Conservation (phyloP, 2,888 invertebrate genomes). For the Cheilosia impressa region DNA sequence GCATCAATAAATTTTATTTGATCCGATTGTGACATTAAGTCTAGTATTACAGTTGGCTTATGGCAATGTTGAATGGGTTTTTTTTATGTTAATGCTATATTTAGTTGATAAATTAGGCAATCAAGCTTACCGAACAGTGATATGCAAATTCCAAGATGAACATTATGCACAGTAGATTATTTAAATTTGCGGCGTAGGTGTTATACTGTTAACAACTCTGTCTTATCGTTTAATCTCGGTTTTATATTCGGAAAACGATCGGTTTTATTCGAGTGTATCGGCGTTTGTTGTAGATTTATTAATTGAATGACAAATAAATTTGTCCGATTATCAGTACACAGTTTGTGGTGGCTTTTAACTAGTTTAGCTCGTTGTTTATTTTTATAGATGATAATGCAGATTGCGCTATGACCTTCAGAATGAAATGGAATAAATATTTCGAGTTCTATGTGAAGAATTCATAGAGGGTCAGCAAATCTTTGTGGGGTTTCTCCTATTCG, state of each 20-base stretch:
- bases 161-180: background rate
- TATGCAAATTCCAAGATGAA: conserved; percentile 20
- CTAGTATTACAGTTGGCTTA: conserved; percentile 53
- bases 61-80: conserved; percentile 19
- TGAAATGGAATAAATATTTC: background rate
- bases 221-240: conserved; percentile 37
- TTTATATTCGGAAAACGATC: conserved; percentile 23
- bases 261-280: conserved; percentile 32
- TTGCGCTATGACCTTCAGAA: conserved; percentile 3
- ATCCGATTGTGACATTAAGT: conserved; percentile 45
- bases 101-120: conserved; percentile 8
- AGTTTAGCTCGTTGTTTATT: conserved; percentile 27
- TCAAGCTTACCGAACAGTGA: background rate
- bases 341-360: conserved; percentile 7
- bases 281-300: conserved; percentile 37
- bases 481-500: too few species aligned
- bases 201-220: background rate
- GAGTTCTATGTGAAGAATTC: background rate
- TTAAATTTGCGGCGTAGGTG: conserved; percentile 24
- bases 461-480: background rate
- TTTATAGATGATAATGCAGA: conserved; percentile 6
- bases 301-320: conserved; percentile 38
- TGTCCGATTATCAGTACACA: conserved; percentile 1
- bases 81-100: conserved; percentile 23
- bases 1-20: conserved; percentile 29